Evolutionary conservation across 2,113 vertebrate species (phyloP), one percentile per base, ranked within the genome.

Genomic region (Gorsachius goisagi): DNA sequence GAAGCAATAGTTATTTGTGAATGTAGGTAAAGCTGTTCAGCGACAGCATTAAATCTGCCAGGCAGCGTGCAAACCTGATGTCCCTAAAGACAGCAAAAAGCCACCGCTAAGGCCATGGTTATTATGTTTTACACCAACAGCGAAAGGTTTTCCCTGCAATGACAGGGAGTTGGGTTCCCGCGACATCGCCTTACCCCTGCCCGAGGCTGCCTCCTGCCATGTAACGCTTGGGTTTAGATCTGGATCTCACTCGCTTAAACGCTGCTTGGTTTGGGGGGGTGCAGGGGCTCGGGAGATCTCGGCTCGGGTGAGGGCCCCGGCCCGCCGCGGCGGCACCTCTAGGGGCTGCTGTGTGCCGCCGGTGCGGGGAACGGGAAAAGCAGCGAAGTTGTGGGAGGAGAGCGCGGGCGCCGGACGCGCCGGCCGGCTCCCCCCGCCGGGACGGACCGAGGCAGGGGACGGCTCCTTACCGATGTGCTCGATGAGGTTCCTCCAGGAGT

Each of bases 401-500:
- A n/a, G 32, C 66, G 66, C 66, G 56, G 75, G 22, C 41, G 50
- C 59, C 58, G 49, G 58, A n/a, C 63, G 21, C 18, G 41, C 49
- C 44, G 68, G 52, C 22, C 39, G 9, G 35, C 33, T 27, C 23
- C 49, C 23, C 32, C 18, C 4, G 56, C 12, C n/a, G 60, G 28
- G 28, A 27, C 52, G 53, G 9, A 17, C 37, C 16, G 28, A 23
- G 56, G 22, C 24, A 5, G 19, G 37, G 45, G 27, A 14, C 74
- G 37, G 63, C 39, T 91, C 45, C 96, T 95, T 97, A 98, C 98
- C 98, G 95, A 98, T 98, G n/a, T 98, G 98, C 32, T 98, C 98
- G 63, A 98, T 98, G 80, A 98, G 98, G 89, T 97, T 98, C 88
- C 97, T 98, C 98, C 98, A 98, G 49, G 98, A 98, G 85, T 98